phyloP scores from a whole-genome alignment of 2,113 vertebrate genomes.

The Sylvicapra grimmia region DNA sequence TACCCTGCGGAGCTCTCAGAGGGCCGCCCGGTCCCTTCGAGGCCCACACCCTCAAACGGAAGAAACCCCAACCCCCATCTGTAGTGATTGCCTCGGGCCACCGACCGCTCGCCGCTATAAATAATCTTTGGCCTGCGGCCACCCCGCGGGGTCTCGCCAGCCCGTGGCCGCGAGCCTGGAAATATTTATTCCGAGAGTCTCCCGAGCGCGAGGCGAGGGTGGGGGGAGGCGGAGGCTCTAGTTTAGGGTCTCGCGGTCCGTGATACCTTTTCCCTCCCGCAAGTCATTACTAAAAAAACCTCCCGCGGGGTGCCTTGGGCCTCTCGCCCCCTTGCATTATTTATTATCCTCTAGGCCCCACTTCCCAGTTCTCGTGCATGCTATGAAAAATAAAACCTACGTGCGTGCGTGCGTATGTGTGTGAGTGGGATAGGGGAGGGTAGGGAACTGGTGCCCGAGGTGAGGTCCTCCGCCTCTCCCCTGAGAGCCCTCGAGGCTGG shows the following conservation, averaged over 20 bases:
- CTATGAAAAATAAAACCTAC: slow-evolving; percentile 53
- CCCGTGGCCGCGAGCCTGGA: slow-evolving; percentile 70
- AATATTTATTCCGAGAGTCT: slow-evolving; percentile 72
- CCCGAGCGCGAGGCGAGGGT: not conserved
- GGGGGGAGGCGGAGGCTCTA: not conserved
- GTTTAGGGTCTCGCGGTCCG: not conserved
- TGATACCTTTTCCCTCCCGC: not conserved
- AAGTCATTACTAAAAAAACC: slow-evolving; percentile 37
- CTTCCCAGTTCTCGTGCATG: not conserved
- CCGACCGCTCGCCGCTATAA: slow-evolving; percentile 61
- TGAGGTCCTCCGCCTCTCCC: not conserved
- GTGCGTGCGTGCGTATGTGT: not conserved
- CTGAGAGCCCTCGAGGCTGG: not conserved
- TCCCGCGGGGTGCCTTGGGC: slow-evolving; percentile 12
- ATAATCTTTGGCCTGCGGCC: slow-evolving; percentile 70
- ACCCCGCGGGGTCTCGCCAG: slow-evolving; percentile 71
- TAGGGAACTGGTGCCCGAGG: not conserved
- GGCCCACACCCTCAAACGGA: slow-evolving; percentile 4
- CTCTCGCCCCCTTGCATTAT: slow-evolving; percentile 30
- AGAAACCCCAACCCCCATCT: slow-evolving; percentile 41
- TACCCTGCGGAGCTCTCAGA: not conserved
- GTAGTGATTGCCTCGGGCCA: slow-evolving; percentile 44
- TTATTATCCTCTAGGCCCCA: slow-evolving; percentile 40
- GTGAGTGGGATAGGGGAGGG: not conserved
- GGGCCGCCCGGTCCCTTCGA: not conserved